Conservation (phyloP, 2,797 vertebrate species). For the Coreius guichenoti region DNA sequence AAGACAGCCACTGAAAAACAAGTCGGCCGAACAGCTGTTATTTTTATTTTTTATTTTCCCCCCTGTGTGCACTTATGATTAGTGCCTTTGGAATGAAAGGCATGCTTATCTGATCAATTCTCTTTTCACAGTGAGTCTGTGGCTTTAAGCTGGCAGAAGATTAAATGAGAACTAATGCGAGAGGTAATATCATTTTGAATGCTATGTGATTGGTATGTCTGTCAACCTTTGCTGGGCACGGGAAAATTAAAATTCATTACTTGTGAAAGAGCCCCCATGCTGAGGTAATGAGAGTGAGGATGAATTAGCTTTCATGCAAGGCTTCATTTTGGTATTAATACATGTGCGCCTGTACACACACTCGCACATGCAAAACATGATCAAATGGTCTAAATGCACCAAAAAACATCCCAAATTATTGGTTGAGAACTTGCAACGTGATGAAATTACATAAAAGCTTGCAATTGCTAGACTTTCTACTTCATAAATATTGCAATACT, state of each 20-base stretch:
- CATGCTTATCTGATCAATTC: constrained; percentile 59
- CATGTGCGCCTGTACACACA: constrained; percentile 19
- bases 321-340: constrained; percentile 57
- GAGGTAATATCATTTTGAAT: constrained; percentile 63
- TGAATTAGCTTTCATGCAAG: constrained; percentile 61
- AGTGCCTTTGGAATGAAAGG: constrained; percentile 55
- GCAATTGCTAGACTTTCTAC: background rate
- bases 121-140: constrained; percentile 44
- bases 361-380: constrained; percentile 2
- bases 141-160: constrained; percentile 54
- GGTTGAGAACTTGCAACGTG: constrained; percentile 16
- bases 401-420: constrained; percentile 32
- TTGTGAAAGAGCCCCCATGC: constrained; percentile 60
- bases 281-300: constrained; percentile 61
- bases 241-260: constrained; percentile 59
- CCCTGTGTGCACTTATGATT: constrained; percentile 49
- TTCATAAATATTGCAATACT: constrained; percentile 11
- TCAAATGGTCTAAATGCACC: constrained; percentile 36
- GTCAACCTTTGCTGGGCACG: constrained; percentile 56
- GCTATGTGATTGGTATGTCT: constrained; percentile 60
- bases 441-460: background rate
- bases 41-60: constrained; percentile 27
- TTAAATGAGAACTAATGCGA: constrained; percentile 62
- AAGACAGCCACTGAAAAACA: constrained; percentile 47
- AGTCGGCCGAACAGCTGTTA: constrained; percentile 36